Conservation (phyloP, 2,113 vertebrate species). For the Amia ocellicauda region DNA sequence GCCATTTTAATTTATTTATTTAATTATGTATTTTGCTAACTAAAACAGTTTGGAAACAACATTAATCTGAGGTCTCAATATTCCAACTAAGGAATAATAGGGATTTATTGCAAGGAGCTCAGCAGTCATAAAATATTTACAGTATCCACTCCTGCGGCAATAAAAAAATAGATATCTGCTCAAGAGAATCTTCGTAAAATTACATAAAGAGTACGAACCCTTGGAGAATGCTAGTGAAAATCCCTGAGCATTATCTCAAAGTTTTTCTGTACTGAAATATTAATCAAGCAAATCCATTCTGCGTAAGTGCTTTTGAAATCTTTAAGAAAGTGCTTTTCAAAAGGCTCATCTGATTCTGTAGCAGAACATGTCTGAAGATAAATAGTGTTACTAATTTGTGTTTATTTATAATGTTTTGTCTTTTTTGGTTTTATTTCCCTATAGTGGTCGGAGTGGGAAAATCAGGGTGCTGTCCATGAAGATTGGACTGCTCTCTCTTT, state of each 20-base stretch:
- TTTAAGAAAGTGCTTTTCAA: neutral
- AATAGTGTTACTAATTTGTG: neutral
- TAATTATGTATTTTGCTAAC: too few species aligned
- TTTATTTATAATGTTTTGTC: too few species aligned
- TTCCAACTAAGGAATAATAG: too few species aligned
- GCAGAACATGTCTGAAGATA: neutral
- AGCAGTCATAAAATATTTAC: neutral
- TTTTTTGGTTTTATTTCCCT: neutral
- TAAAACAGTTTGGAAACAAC: neutral
- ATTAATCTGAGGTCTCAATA: neutral
- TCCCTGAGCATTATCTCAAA: neutral
- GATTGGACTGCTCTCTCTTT: conserved; percentile 91
- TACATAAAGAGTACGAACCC: neutral
- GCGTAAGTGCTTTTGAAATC: too few species aligned
- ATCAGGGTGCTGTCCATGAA: conserved; percentile 92
- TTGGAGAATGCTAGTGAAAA: neutral
- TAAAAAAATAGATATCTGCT: neutral
- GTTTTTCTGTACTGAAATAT: neutral
- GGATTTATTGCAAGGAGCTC: too few species aligned
- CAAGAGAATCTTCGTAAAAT: neutral
- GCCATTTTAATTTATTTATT: too few species aligned
- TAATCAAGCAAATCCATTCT: neutral
- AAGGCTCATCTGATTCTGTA: neutral
- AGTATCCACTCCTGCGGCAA: neutral
- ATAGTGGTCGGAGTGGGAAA: conserved; percentile 90